Evolutionary conservation across 1,140 invertebrate species (phyloP).

Genomic region (Drosophila kikkawai): DNA sequence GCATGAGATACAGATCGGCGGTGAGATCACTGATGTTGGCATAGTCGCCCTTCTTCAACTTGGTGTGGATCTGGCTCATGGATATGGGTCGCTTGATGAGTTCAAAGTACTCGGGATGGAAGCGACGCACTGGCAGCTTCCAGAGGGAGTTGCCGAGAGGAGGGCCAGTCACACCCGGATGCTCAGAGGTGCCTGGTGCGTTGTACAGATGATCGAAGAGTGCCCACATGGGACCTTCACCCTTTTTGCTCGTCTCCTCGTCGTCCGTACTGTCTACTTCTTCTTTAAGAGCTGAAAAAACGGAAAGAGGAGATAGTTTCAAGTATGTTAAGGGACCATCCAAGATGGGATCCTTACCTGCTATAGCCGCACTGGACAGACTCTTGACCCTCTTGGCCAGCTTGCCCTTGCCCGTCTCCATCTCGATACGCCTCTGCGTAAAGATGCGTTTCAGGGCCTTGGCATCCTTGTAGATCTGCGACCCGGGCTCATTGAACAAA

Average conservation of each 20-base stretch:
- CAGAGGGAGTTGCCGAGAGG: constrained; percentile 95
- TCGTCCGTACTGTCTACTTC: constrained; percentile 82
- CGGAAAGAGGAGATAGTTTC: no score
- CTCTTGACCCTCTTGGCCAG: constrained; percentile 54
- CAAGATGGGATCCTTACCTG: constrained; percentile 36
- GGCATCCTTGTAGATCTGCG: constrained; percentile 98
- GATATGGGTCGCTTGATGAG: constrained; percentile 98
- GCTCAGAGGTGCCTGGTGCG: constrained; percentile 83
- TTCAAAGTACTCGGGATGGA: constrained; percentile 99
- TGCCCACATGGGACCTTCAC: constrained; percentile 86
- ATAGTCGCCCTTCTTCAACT: constrained; percentile 95
- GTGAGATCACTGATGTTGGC: constrained; percentile 94
- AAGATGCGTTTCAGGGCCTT: constrained; percentile 93
- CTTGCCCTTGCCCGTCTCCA: constrained; percentile 84
- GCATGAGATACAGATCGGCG: constrained; percentile 99
- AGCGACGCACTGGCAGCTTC: constrained; percentile 94
- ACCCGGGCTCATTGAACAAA: constrained; percentile 98
- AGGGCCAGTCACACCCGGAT: constrained; percentile 86
- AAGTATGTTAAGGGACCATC: no score
- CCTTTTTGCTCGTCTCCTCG: constrained; percentile 82
- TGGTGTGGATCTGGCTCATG: constrained; percentile 95
- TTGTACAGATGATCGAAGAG: constrained; percentile 86
- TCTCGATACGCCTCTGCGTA: constrained; percentile 86
- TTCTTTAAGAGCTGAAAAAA: constrained; percentile 60
- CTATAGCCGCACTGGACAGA: constrained; percentile 72